Percentiles rank a stretch among this genome's conserved stretches.
phyloP scores from a whole-genome alignment of 2,888 invertebrate genomes.

The Thalpophila matura region DNA sequence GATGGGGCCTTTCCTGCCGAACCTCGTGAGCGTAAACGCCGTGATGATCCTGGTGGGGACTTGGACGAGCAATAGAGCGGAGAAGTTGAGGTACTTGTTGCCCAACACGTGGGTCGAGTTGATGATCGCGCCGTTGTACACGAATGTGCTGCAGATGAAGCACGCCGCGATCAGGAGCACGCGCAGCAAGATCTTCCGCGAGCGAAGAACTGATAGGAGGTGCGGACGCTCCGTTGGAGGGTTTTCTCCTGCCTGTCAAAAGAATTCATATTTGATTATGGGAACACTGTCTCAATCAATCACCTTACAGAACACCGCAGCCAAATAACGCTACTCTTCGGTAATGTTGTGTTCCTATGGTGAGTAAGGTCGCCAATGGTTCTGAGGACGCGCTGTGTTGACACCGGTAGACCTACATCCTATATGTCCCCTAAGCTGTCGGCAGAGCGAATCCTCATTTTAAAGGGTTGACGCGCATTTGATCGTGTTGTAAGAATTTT shows the following conservation, averaged over 20 bases:
- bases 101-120: constrained; percentile 94
- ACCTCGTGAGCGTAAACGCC: constrained; percentile 91
- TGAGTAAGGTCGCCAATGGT: too few species aligned
- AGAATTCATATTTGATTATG: not conserved
- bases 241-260: constrained; percentile 64
- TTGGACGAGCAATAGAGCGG: constrained; percentile 92
- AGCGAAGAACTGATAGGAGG: constrained; percentile 76
- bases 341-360: too few species aligned
- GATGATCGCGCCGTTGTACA: constrained; percentile 94
- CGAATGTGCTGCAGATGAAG: constrained; percentile 94
- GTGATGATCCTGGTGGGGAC: constrained; percentile 91
- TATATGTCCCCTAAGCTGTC: too few species aligned
- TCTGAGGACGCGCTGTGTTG: too few species aligned
- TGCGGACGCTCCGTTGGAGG: constrained; percentile 58
- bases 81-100: constrained; percentile 94
- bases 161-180: constrained; percentile 86
- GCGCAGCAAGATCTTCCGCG: constrained; percentile 77
- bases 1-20: constrained; percentile 90
- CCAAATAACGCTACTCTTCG: too few species aligned
- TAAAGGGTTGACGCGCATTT: too few species aligned
- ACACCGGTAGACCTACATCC: too few species aligned
- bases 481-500: too few species aligned
- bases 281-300: too few species aligned
- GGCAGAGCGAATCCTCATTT: too few species aligned
- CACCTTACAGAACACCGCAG: too few species aligned